These are phyloP conservation scores for Cygnus buccinator DNA, from an alignment of 2,113 vertebrate genomes.

Conservation along the genomic window DNA sequence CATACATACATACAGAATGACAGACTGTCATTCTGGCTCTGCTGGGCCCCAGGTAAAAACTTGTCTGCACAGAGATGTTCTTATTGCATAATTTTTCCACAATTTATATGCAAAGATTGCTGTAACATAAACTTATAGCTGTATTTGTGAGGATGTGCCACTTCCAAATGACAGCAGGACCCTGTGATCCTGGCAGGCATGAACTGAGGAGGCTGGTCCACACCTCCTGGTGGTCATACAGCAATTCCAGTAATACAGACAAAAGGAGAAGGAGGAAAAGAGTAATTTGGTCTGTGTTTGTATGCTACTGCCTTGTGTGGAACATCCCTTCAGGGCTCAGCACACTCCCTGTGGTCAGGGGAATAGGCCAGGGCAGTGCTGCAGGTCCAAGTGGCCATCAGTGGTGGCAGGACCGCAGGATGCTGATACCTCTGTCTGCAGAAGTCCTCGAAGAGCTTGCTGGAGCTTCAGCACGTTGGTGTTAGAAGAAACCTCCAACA, in stretches of 20 bases:
- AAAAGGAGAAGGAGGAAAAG: background rate
- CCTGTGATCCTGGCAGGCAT: background rate
- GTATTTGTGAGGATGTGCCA: background rate
- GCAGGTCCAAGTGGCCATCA: background rate
- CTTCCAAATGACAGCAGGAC: background rate
- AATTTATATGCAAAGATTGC: background rate
- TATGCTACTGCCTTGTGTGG: background rate
- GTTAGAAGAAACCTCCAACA: fast-evolving
- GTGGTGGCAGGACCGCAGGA: background rate
- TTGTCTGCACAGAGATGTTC: background rate
- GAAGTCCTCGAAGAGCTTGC: background rate
- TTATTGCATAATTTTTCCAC: background rate
- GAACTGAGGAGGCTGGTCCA: background rate
- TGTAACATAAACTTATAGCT: background rate
- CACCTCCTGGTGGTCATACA: background rate
- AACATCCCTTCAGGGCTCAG: background rate
- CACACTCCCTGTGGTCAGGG: background rate
- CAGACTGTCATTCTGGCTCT: background rate
- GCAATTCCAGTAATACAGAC: background rate
- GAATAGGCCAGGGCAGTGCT: background rate
- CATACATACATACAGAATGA: background rate
- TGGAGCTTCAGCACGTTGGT: background rate
- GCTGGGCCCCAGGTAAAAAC: background rate
- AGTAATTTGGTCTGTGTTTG: background rate
- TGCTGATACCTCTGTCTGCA: background rate